phyloP scores from a whole-genome alignment of 1,140 invertebrate genomes.

The Aporrectodea caliginosa region DNA sequence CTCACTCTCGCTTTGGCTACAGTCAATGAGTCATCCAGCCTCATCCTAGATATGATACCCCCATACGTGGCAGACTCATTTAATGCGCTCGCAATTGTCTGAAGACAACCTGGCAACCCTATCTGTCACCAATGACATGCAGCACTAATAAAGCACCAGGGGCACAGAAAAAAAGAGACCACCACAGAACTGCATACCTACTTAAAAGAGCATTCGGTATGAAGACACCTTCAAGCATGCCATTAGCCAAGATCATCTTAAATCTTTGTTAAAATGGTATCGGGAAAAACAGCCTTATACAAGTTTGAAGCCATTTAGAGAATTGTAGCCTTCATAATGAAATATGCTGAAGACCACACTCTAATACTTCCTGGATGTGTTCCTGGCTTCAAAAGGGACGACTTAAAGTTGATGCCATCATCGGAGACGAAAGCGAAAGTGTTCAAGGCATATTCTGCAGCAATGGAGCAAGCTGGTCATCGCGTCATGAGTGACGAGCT shows the following conservation, averaged over 20 bases:
- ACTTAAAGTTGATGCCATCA: constrained; percentile 36
- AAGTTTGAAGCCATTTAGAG: constrained; percentile 27
- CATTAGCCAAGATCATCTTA: constrained; percentile 8
- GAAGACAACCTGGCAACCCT: too few species aligned
- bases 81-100: too few species aligned
- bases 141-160: too few species aligned
- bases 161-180: too few species aligned
- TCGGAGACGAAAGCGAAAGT: constrained; percentile 17
- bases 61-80: too few species aligned
- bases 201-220: too few species aligned
- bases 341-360: constrained; percentile 35
- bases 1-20: too few species aligned
- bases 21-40: too few species aligned
- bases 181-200: too few species aligned
- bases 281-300: not conserved
- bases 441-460: constrained; percentile 7
- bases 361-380: constrained; percentile 36
- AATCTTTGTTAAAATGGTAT: not conserved
- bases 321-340: constrained; percentile 32
- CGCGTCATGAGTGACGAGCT: not conserved
- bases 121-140: too few species aligned
- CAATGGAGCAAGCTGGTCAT: not conserved
- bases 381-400: constrained; percentile 34
- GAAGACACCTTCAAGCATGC: not conserved
- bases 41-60: too few species aligned